phyloP scores from a whole-genome alignment of 92 coral and sea anemone species.

The Parazoanthus swiftii region DNA sequence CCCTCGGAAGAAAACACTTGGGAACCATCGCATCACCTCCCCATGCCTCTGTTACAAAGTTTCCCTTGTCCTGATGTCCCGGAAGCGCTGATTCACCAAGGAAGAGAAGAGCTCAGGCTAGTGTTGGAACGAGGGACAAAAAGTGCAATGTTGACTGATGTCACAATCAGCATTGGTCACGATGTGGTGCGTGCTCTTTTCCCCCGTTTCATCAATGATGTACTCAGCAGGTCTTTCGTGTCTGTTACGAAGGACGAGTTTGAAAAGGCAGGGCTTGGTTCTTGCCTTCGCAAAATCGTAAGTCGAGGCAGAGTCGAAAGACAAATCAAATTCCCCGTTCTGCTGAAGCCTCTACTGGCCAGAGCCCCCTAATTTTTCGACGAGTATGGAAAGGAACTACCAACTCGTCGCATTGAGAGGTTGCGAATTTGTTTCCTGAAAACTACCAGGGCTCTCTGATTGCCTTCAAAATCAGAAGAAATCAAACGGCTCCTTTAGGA shows the following conservation, averaged over 20 bases:
- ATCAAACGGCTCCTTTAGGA: slow-evolving; percentile 86
- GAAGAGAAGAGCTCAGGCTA: not conserved
- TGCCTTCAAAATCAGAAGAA: too few relatives aligned
- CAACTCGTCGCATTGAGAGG: not conserved
- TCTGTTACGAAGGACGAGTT: not conserved
- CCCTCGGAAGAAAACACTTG: not conserved
- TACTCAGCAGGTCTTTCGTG: not conserved
- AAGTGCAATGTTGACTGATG: not conserved
- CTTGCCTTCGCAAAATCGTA: not conserved
- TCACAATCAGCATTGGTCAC: not conserved
- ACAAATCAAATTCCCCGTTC: not conserved
- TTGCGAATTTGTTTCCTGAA: not conserved
- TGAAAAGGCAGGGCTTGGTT: slow-evolving; percentile 1
- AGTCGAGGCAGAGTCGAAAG: not conserved
- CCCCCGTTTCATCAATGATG: not conserved
- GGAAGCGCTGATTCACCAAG: not conserved
- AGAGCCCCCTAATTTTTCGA: not conserved
- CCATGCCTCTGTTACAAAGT: not conserved
- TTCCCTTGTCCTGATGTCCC: not conserved
- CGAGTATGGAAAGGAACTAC: not conserved
- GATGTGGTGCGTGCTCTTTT: not conserved
- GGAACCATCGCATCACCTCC: not conserved
- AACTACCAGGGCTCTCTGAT: not conserved
- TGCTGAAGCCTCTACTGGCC: not conserved
- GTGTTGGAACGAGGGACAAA: not conserved